Evolutionary conservation across 2,113 vertebrate species (phyloP).

Genomic region (Gavialis gangeticus): DNA sequence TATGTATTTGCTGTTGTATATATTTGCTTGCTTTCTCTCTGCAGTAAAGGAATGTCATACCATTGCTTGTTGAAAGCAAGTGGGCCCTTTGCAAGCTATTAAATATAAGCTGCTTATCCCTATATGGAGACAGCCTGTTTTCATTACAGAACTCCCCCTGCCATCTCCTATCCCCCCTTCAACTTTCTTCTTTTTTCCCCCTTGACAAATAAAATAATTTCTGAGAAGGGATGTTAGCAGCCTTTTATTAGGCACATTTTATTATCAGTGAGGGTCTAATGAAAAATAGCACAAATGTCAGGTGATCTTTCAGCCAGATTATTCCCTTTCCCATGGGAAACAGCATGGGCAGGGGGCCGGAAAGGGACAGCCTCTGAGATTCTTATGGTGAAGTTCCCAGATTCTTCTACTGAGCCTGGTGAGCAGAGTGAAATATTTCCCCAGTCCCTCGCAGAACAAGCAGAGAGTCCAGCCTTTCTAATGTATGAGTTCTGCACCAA

Average conservation of each 20-base stretch:
- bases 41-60: slow-evolving; percentile 70
- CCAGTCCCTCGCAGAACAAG: neutral
- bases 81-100: slow-evolving; percentile 59
- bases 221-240: slow-evolving; percentile 26
- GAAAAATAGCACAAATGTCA: neutral
- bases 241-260: slow-evolving; percentile 50
- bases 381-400: neutral
- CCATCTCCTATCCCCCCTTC: neutral
- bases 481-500: neutral
- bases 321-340: slow-evolving; percentile 63
- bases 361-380: rapidly evolving
- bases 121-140: slow-evolving; percentile 64
- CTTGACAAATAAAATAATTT: slow-evolving; percentile 14
- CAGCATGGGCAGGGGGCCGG: neutral
- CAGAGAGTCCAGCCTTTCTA: neutral
- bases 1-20: neutral
- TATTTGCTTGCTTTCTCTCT: slow-evolving; percentile 45
- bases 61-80: slow-evolving; percentile 68
- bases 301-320: neutral
- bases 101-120: slow-evolving; percentile 74
- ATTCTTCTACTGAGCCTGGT: neutral
- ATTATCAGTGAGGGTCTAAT: slow-evolving; percentile 28
- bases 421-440: neutral
- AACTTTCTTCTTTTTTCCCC: neutral
- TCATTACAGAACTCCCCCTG: neutral